Evolutionary conservation across 2,797 vertebrate species (phyloP).

Genomic region (Hyperoplus immaculatus): DNA sequence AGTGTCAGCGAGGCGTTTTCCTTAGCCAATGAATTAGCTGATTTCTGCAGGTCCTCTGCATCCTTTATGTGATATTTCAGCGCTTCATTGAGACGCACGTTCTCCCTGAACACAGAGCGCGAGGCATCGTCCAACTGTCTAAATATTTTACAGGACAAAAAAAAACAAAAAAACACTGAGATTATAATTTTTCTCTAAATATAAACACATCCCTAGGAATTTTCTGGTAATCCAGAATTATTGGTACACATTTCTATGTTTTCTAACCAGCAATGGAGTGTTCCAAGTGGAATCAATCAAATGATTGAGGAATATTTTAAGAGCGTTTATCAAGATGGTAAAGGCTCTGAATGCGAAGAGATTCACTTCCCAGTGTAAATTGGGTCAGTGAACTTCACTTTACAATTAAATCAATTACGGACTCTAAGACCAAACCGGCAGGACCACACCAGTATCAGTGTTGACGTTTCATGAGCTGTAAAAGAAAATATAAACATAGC

Average conservation of each 20-base stretch:
- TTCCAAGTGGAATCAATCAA: conserved; percentile 2
- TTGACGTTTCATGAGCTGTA: conserved; percentile 68
- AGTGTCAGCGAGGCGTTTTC: conserved; percentile 83
- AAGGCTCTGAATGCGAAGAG: conserved; percentile 4
- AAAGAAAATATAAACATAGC: conserved; percentile 65
- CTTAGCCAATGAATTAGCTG: conserved; percentile 77
- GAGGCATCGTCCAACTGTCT: conserved; percentile 89
- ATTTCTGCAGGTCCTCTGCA: conserved; percentile 82
- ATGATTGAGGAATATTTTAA: conserved; percentile 11
- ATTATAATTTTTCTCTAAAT: background rate
- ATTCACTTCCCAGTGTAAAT: background rate
- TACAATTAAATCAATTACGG: conserved; percentile 62
- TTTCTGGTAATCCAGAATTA: background rate
- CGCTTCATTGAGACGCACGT: conserved; percentile 86
- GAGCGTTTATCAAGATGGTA: conserved; percentile 1
- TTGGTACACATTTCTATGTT: background rate
- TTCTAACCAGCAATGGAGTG: conserved; percentile 2
- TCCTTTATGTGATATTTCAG: conserved; percentile 88
- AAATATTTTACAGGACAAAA: conserved; percentile 55
- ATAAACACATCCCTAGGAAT: background rate
- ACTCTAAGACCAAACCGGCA: conserved; percentile 40
- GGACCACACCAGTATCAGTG: conserved; percentile 76
- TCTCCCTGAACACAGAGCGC: conserved; percentile 89
- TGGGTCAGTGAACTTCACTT: conserved; percentile 11
- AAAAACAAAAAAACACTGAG: conserved; percentile 30